phyloP scores from a whole-genome alignment of 2,797 vertebrate species.

The Coendou prehensilis region DNA sequence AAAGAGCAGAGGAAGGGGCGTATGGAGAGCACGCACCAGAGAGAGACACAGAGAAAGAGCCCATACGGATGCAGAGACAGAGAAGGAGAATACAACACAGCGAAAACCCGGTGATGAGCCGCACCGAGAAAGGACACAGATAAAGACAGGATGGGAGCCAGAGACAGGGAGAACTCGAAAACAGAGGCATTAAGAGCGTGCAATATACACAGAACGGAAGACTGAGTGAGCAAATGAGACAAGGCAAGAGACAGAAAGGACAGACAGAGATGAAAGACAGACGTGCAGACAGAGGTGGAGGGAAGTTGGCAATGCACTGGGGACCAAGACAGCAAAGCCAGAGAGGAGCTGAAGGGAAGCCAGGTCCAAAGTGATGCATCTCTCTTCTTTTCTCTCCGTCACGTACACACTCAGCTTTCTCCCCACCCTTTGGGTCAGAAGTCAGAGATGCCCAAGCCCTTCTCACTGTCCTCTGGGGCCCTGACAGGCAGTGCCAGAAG shows the following conservation, averaged over 20 bases:
- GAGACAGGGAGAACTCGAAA: background rate
- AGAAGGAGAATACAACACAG: background rate
- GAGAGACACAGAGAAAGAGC: conserved; percentile 1
- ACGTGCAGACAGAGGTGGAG: background rate
- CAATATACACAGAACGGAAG: conserved; percentile 42
- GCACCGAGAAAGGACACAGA: conserved; percentile 51
- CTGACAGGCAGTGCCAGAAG: background rate
- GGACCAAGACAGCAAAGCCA: background rate
- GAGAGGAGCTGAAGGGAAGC: background rate
- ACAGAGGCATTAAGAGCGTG: background rate
- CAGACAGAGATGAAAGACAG: conserved; percentile 75
- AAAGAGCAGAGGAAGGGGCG: conserved; percentile 16
- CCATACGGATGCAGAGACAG: background rate
- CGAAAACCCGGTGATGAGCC: background rate
- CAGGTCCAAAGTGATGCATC: conserved; percentile 16
- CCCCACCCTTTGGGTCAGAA: background rate
- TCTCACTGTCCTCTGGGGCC: background rate
- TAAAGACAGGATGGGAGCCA: background rate
- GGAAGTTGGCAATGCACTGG: background rate
- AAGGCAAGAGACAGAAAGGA: background rate
- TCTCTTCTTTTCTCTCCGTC: conserved; percentile 41
- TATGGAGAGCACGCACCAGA: background rate
- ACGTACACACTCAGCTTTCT: background rate
- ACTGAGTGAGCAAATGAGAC: conserved; percentile 73
- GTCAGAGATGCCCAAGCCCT: background rate